Evolutionary conservation across 2,797 vertebrate genomes (phyloP).

Genomic region (Cyclura pinguis): DNA sequence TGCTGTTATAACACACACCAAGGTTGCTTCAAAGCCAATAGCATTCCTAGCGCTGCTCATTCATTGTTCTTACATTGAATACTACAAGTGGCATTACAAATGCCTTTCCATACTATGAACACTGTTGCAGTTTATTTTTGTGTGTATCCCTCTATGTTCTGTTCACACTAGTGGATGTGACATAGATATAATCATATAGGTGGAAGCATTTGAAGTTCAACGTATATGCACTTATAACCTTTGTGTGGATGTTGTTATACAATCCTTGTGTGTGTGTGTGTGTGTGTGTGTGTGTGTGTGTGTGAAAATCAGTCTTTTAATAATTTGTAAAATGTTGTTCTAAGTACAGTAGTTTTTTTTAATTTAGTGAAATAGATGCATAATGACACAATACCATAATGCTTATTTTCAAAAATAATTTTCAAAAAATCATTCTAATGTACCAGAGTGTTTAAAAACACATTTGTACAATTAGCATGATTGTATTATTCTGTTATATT

Average conservation of each 20-base stretch:
- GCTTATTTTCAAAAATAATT: neutral
- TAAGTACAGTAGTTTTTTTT: too few species aligned
- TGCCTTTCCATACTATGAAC: too few species aligned
- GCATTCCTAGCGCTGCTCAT: neutral
- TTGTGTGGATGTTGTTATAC: neutral
- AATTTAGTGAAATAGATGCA: too few species aligned
- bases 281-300: too few species aligned
- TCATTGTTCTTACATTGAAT: neutral
- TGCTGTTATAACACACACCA: neutral
- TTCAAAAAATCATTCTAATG: too few species aligned
- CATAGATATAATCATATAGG: neutral
- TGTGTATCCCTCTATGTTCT: neutral
- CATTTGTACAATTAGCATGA: too few species aligned
- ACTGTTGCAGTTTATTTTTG: neutral
- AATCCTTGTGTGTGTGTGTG: neutral
- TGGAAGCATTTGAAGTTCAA: neutral
- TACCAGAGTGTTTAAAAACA: too few species aligned
- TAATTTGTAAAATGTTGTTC: too few species aligned
- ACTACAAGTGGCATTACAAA: neutral
- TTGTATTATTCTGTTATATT: too few species aligned
- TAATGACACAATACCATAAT: too few species aligned
- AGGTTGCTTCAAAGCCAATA: neutral
- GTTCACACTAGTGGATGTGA: neutral
- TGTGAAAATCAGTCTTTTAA: too few species aligned
- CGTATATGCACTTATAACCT: too few species aligned